Evolutionary conservation across 1,140 invertebrate genomes (phyloP), one percentile per base, ranked within the genome.

Genomic region (Zaprionus taronus): DNA sequence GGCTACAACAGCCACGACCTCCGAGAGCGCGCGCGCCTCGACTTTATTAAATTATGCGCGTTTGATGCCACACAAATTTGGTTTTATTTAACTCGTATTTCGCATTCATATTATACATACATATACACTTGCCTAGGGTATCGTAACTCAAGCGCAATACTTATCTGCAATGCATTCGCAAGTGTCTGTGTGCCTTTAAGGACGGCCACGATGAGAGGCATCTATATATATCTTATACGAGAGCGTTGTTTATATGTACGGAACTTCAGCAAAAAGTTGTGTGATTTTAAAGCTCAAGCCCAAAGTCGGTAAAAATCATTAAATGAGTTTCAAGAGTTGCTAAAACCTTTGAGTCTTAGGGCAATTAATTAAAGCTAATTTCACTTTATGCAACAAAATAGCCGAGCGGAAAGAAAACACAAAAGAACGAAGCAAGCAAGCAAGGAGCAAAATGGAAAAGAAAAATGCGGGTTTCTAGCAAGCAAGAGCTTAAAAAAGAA

Each of bases 21-120:
- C 64, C 53, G 17, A 47, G 58, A 31, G 62, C 22, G 47, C 22
- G 20, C 47, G 9, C 20, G 17, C 26, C 49, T 77, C 63, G 57
- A 67, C 57, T 77, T 77, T 77, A 77, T 77, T 77, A 68, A 77
- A 77, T 77, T 77, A 77, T 77, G 75, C 60, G 64, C 75, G 71
- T 77, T 77, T 77, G 70, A 77, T 77, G 75, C 75, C 71, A 56
- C 75, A 77, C 58, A 77, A 77, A 73, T 68, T 77, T 49, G 66
- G 63, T 73, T 77, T 68, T 64, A 57, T 73, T 64, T 41, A 56
- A 61, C 72, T 75, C 60, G 41, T 12, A 64, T 64, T 62, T 36
- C 22, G 31, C 22, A 63, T 62, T 58, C 58, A 60, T 15, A 53
- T 72, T 65, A 49, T 20, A 20, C 41, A 47, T 24, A 47, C 41